Conservation (phyloP, 1,140 invertebrate species). For the Linepithema humile region DNA sequence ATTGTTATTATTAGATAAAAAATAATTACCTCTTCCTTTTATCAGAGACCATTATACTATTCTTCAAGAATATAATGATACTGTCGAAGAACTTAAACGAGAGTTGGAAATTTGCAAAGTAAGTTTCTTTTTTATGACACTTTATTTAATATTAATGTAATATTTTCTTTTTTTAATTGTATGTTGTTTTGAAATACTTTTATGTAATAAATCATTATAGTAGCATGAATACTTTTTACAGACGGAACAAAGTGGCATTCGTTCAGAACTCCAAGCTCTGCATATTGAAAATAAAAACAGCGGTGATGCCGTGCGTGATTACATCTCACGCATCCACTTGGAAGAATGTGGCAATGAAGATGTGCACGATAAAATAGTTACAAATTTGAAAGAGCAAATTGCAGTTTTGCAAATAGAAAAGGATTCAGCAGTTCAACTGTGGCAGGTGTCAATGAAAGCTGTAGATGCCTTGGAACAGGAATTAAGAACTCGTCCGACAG, state of each 20-base stretch:
- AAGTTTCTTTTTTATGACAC: conserved; percentile 30
- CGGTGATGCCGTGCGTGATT: conserved; percentile 64
- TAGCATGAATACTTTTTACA: conserved; percentile 54
- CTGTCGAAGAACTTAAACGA: conserved; percentile 73
- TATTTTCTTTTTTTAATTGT: background rate
- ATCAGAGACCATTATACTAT: conserved; percentile 60
- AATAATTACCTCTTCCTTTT: background rate
- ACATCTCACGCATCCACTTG: conserved; percentile 66
- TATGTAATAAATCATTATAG: background rate
- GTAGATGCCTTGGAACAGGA: conserved; percentile 85
- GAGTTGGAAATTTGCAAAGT: conserved; percentile 80
- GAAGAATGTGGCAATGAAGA: conserved; percentile 64
- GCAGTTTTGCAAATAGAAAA: conserved; percentile 83
- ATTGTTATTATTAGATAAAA: background rate
- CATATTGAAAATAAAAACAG: conserved; percentile 71
- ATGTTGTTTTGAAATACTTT: background rate
- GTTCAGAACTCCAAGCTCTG: conserved; percentile 71
- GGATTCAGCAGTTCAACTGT: conserved; percentile 85
- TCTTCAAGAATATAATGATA: conserved; percentile 71
- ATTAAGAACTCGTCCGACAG: conserved; percentile 82
- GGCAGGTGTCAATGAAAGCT: conserved; percentile 86
- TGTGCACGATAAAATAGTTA: conserved; percentile 69
- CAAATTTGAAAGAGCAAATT: conserved; percentile 79
- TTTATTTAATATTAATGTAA: background rate
- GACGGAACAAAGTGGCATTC: conserved; percentile 77